Evolutionary conservation across 2,113 vertebrate species (phyloP), one percentile per base, ranked within the genome.

Genomic region (Solenodon paradoxus): DNA sequence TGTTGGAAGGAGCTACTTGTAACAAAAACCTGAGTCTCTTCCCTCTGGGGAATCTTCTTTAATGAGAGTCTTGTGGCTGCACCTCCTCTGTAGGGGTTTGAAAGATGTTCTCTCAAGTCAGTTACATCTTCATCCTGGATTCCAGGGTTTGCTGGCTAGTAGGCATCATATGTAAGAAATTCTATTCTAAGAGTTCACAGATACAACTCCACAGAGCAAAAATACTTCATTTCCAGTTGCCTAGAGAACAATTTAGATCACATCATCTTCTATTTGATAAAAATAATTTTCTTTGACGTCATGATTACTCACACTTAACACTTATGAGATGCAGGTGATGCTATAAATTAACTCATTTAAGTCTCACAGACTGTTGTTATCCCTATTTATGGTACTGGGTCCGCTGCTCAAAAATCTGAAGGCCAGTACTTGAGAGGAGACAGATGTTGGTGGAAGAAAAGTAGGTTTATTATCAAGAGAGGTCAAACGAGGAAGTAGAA

Each of bases 61-160:
- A 97, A 94, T 90, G 82, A 94, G 57, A 40, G 30, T 95, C 95
- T 97, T 49, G 81, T 61, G 95, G 55, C 81, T 88, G 3, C 75
- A 80, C 82, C 77, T 96, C 79, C 84, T 92, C 91, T 57, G 1
- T 84, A 49, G 49, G 32, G 20, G n/a, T 94, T 87, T 47, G 32
- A 40, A 61, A 74, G 79, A 68, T 92, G 51, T 57, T 88, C 61
- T 35, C 2, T 88, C 75, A 24, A 47, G 26, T 74, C 49, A n/a
- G 22, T 77, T 71, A 64, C 17, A 17, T 79, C 92, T 90, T 87
- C 51, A 74, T 90, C 17, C 38, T 22, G 15, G 63, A 61, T 71
- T 68, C 84, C 53, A 89, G 3, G 2, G 40, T 10, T 78, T 88
- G 5, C 55, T 64, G 68, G 2, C 45, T 63, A 3, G 75, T 4